Percentiles rank a stretch among this genome's conserved stretches.
Conservation (phyloP, 2,797 vertebrate species). For the Rhinichthys osculus region DNA sequence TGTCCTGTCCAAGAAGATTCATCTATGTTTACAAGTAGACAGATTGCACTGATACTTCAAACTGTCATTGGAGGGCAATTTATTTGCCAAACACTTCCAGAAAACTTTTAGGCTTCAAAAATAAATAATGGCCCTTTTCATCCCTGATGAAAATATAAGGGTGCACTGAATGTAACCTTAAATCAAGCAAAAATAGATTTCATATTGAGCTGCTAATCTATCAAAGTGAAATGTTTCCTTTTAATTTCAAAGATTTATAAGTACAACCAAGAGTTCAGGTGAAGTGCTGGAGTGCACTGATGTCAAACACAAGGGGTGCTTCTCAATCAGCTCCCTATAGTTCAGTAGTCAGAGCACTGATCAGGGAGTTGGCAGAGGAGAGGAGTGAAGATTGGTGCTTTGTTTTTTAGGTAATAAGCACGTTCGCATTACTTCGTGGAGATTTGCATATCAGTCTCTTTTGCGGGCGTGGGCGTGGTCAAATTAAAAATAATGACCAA, state of each 20-base stretch:
- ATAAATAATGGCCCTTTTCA: background rate
- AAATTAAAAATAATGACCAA: too few relatives aligned
- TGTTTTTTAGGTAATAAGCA: too few relatives aligned
- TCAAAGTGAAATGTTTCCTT: conserved; percentile 19
- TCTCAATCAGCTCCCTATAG: background rate
- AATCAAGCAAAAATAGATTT: conserved; percentile 16
- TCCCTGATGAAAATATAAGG: conserved; percentile 14
- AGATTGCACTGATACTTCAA: conserved; percentile 28
- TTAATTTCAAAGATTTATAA: conserved; percentile 13
- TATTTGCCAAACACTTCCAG: conserved; percentile 17
- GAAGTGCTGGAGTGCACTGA: background rate
- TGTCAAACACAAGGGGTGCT: conserved; percentile 5
- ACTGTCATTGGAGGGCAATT: conserved; percentile 10
- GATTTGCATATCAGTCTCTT: too few relatives aligned
- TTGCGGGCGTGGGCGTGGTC: too few relatives aligned
- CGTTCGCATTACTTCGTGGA: too few relatives aligned
- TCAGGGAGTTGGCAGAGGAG: too few relatives aligned
- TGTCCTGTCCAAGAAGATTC: conserved; percentile 26
- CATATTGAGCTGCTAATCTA: background rate
- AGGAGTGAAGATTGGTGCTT: too few relatives aligned
- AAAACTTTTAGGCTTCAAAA: conserved; percentile 1
- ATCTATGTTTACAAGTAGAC: conserved; percentile 31
- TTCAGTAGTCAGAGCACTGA: too few relatives aligned
- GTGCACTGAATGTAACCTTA: conserved; percentile 5
- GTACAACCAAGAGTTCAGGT: conserved; percentile 12